These are phyloP conservation scores for Helicoverpa zea DNA, from an alignment of 1,140 invertebrate genomes.

Conservation along the genomic window DNA sequence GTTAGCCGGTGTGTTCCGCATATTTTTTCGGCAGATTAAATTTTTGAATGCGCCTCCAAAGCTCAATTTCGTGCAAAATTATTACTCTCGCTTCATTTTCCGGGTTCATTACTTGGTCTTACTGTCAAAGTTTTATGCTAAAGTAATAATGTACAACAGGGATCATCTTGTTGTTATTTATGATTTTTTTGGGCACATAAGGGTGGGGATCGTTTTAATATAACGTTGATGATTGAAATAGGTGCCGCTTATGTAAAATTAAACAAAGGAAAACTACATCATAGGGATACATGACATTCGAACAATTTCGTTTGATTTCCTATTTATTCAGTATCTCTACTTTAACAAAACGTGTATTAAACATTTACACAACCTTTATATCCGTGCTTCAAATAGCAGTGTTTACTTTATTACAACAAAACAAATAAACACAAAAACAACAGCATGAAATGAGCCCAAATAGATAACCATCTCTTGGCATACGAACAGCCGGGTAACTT, in stretches of 20 bases:
- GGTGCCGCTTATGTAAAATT: not conserved
- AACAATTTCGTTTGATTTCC: too few species aligned
- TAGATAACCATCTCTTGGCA: conserved; percentile 25
- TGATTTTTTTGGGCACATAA: not conserved
- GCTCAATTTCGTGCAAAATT: conserved; percentile 46
- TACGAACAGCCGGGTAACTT: not conserved
- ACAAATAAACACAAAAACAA: conserved; percentile 11
- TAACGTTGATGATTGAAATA: not conserved
- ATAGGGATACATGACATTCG: too few species aligned
- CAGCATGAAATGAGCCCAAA: conserved; percentile 7
- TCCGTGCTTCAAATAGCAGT: too few species aligned
- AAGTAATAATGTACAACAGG: conserved; percentile 1
- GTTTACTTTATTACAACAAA: too few species aligned
- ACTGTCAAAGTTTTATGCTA: conserved; percentile 36
- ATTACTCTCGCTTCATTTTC: conserved; percentile 44
- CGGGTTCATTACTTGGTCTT: conserved; percentile 41
- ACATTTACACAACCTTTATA: too few species aligned
- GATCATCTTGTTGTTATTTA: conserved; percentile 2
- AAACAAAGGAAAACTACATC: too few species aligned
- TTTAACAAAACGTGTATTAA: too few species aligned
- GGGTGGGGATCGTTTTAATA: not conserved
- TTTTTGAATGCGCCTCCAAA: conserved; percentile 40
- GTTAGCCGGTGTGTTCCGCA: conserved; percentile 33
- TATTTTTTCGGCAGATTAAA: conserved; percentile 48
- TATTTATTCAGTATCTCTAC: too few species aligned